Conservation (phyloP, 1,140 invertebrate species). For the Cotesia vestalis region DNA sequence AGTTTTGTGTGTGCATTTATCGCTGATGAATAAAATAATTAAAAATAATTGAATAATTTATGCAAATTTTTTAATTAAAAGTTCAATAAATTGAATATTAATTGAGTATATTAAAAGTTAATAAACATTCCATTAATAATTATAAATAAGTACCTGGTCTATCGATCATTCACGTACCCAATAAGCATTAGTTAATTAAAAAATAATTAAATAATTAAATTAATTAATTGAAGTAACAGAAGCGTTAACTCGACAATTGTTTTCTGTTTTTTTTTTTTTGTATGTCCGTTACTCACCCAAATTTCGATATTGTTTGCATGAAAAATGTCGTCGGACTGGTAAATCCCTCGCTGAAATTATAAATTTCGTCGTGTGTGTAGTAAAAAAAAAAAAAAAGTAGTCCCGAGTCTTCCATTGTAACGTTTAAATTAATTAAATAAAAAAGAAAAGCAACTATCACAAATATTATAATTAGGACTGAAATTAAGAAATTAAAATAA, state of each 20-base stretch:
- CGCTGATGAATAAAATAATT: no score
- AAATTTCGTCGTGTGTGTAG: conserved; percentile 64
- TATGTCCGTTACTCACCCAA: conserved; percentile 73
- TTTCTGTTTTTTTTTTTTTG: conserved; percentile 38
- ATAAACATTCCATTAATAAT: conserved; percentile 4
- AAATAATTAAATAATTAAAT: background rate
- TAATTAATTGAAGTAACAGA: background rate
- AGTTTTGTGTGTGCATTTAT: no score
- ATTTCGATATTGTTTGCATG: conserved; percentile 76
- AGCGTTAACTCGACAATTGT: background rate
- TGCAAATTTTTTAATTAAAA: no score
- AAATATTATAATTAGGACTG: no score
- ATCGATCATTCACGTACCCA: conserved; percentile 8
- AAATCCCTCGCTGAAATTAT: conserved; percentile 75
- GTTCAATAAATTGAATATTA: no score
- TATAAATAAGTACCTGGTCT: conserved; percentile 7
- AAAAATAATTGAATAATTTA: no score
- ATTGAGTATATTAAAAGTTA: background rate
- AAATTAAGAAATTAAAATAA: no score
- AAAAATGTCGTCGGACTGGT: conserved; percentile 75
- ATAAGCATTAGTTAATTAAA: conserved; percentile 3
- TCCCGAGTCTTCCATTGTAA: conserved; percentile 35
- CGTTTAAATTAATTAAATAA: conserved; percentile 7
- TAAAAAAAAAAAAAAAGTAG: conserved; percentile 22
- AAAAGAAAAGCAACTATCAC: background rate